phyloP scores from a whole-genome alignment of 1,140 invertebrate species.

The Pentalonia nigronervosa region DNA sequence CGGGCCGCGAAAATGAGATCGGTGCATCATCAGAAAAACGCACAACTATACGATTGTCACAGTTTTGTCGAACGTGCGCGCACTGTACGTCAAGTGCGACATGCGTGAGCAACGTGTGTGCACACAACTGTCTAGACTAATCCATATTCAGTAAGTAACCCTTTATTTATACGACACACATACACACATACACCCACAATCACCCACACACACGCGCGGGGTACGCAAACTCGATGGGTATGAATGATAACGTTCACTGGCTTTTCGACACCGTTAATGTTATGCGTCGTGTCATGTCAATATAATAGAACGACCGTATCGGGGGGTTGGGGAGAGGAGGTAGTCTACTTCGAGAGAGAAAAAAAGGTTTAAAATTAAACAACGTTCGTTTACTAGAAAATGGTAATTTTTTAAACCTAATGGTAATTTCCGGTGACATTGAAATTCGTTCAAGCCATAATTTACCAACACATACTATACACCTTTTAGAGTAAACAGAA shows the following conservation, averaged over 20 bases:
- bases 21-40: neutral
- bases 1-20: neutral
- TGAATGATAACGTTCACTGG: neutral
- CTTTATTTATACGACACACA: neutral
- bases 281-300: neutral
- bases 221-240: neutral
- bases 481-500: neutral
- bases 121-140: slow-evolving; percentile 3
- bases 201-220: neutral
- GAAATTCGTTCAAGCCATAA: neutral
- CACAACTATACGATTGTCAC: neutral
- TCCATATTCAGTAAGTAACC: slow-evolving; percentile 21
- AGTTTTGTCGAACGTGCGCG: neutral
- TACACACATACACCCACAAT: neutral
- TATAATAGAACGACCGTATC: neutral
- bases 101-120: neutral
- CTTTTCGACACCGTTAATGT: neutral
- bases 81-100: no score
- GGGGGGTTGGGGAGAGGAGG: neutral
- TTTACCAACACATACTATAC: no score
- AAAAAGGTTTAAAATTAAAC: neutral
- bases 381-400: neutral
- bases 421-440: neutral
- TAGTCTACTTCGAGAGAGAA: neutral
- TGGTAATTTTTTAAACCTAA: neutral